A percentile compares a stretch with the other conserved stretches of the same genome.
These are phyloP conservation scores for Hypselothyrea guttata DNA, from an alignment of 2,888 invertebrate genomes.

Conservation along the genomic window DNA sequence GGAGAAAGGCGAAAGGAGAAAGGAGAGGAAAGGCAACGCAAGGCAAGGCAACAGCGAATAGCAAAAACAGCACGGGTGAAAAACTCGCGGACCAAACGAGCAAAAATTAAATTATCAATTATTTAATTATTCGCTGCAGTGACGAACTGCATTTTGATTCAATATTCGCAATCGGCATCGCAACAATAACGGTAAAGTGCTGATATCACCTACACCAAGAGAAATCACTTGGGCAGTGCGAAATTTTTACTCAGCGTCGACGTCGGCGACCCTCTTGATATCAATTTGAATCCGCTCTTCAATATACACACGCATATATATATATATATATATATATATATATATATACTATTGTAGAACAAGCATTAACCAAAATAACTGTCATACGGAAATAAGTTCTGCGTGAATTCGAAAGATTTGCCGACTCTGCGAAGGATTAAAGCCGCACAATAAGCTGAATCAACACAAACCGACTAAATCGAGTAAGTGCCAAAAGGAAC, in stretches of 20 bases:
- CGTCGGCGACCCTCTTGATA: neutral
- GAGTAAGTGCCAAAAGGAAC: too few species aligned
- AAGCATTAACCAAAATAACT: neutral
- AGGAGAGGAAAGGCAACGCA: constrained; percentile 61
- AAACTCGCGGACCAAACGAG: constrained; percentile 41
- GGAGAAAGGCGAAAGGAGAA: too few species aligned
- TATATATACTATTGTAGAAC: neutral
- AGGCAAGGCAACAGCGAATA: too few species aligned
- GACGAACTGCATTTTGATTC: too few species aligned
- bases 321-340: too few species aligned
- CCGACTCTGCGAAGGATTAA: too few species aligned
- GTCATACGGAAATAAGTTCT: too few species aligned
- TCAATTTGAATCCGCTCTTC: too few species aligned
- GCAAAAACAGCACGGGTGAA: constrained; percentile 58
- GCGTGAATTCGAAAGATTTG: neutral
- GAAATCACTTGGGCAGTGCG: constrained; percentile 13
- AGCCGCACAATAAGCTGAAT: neutral
- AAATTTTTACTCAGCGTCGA: neutral
- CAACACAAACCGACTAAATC: neutral
- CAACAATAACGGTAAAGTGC: constrained; percentile 7
- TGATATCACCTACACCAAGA: constrained; percentile 3
- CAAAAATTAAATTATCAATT: constrained; percentile 13
- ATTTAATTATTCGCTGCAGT: too few species aligned
- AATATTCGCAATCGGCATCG: neutral
- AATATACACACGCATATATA: too few species aligned